These are phyloP conservation scores for Pseudomugil gertrudae DNA, from an alignment of 2,797 vertebrate genomes.

Conservation along the genomic window DNA sequence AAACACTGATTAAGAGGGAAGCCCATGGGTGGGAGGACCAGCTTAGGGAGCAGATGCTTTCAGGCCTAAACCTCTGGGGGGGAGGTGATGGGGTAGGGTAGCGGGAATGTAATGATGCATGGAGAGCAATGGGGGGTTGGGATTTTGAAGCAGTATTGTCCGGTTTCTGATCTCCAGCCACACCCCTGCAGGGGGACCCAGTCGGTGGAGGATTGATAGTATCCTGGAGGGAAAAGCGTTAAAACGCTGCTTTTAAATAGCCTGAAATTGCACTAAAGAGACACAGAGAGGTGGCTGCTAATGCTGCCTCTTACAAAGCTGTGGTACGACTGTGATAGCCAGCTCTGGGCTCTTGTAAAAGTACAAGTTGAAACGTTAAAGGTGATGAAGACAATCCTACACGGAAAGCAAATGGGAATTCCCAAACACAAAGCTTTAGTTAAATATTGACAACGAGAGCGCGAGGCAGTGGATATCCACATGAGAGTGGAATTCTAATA, in stretches of 20 bases:
- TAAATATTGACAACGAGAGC: conserved; percentile 57
- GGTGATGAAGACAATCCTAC: conserved; percentile 11
- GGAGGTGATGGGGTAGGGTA: conserved; percentile 17
- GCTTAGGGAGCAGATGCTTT: conserved; percentile 75
- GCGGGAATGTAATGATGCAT: conserved; percentile 48
- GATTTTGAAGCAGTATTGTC: conserved; percentile 50
- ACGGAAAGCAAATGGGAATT: conserved; percentile 38
- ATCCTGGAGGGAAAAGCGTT: conserved; percentile 40
- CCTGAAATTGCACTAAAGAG: conserved; percentile 66
- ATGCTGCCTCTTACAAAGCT: conserved; percentile 35
- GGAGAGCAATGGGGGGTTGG: conserved; percentile 40
- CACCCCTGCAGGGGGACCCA: conserved; percentile 61
- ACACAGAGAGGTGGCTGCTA: conserved; percentile 61
- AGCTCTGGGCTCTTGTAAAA: conserved; percentile 22
- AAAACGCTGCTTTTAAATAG: conserved; percentile 56
- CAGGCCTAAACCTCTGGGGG: conserved; percentile 65
- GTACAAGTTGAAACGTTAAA: too few species aligned
- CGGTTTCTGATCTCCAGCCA: conserved; percentile 52
- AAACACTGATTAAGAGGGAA: conserved; percentile 39
- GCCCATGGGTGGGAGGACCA: conserved; percentile 35
- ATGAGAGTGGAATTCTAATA: conserved; percentile 26
- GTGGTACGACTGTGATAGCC: conserved; percentile 12
- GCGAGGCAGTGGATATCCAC: conserved; percentile 22
- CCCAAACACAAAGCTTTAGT: conserved; percentile 41
- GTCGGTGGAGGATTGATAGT: conserved; percentile 39